Evolutionary conservation across 2,888 invertebrate species (phyloP), one percentile per base, ranked within the genome.

Genomic region (Agrochola lota): DNA sequence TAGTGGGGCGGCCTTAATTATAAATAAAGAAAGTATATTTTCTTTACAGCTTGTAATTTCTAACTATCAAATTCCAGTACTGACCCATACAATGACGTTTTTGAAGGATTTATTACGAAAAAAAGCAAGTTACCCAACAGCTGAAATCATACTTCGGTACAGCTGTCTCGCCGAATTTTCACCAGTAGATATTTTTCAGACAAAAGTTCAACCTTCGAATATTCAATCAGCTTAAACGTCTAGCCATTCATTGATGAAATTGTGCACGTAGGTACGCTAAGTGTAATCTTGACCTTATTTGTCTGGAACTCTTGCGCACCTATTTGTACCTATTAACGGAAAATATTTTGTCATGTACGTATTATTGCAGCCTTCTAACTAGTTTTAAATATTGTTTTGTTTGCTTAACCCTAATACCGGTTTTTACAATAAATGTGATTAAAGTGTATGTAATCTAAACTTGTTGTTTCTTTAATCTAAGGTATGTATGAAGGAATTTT

Each of bases 201-300:
- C 52, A 30, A 59, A 30, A 74, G 43, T 40, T n/a, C n/a, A 35
- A 57, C 78, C 77, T 83, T 85, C 71, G 55, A 62, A 76, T 73
- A 63, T 46, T 63, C 40, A 75, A 66, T 72, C 76, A 46, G 69
- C 62, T 46, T 43, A 60, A n/a, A 59, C 57, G 71, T 75, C 64
- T 79, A 71, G 75, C 71, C 73, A 55, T 46, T 74, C 57, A 71
- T 81, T 76, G 49, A 66, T 70, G 46, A 80, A 67, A 62, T 74
- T 75, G 43, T 60, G 23, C 73, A 72, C 83, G 73, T 83, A 59
- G 12, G 57, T 30, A 74, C 59, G 11, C 70, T 64, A 60, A 63
- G 57, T 63, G 59, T 78, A 62, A 57, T 78, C 62, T 77, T 85
- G 81, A 85, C 85, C 85, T 83, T 83, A 81, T 83, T 78, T 68